Evolutionary conservation across 1,140 invertebrate species (phyloP).

Genomic region (Marisa cornuarietis): DNA sequence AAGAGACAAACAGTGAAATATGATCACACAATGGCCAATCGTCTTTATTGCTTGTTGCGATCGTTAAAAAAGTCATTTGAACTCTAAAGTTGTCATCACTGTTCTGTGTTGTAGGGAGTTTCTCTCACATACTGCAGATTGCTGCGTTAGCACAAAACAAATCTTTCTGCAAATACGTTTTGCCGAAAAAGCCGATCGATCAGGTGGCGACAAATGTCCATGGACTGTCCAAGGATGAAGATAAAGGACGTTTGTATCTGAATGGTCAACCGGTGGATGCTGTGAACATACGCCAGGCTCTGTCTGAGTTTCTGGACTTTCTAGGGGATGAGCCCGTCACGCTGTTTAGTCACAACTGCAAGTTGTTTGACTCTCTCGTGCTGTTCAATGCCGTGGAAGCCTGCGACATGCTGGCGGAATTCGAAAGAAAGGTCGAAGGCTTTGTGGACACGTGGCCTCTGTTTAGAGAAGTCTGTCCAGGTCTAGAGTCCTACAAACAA

Average conservation of each 20-base stretch:
- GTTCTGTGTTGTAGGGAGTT: too few species aligned
- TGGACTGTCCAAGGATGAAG: not conserved
- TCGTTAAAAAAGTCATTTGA: too few species aligned
- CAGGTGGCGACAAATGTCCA: not conserved
- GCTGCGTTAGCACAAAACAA: too few species aligned
- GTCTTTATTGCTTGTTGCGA: too few species aligned
- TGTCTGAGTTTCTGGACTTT: conserved; percentile 2
- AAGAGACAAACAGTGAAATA: too few species aligned
- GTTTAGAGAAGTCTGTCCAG: not conserved
- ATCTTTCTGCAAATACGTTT: not conserved
- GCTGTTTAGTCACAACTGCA: conserved; percentile 9
- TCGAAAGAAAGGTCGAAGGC: not conserved
- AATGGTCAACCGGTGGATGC: not conserved
- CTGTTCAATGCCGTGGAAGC: conserved; percentile 1
- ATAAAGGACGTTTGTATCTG: not conserved
- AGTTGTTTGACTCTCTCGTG: not conserved
- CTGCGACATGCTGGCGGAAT: not conserved
- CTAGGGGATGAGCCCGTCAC: not conserved
- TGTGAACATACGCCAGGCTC: not conserved
- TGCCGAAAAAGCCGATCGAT: not conserved
- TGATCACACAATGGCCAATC: too few species aligned
- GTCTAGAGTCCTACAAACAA: not conserved
- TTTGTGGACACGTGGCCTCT: conserved; percentile 13
- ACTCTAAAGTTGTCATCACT: too few species aligned
- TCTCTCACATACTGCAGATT: too few species aligned